phyloP scores from a whole-genome alignment of 2,888 invertebrate genomes.

The Tenthredo livida region DNA sequence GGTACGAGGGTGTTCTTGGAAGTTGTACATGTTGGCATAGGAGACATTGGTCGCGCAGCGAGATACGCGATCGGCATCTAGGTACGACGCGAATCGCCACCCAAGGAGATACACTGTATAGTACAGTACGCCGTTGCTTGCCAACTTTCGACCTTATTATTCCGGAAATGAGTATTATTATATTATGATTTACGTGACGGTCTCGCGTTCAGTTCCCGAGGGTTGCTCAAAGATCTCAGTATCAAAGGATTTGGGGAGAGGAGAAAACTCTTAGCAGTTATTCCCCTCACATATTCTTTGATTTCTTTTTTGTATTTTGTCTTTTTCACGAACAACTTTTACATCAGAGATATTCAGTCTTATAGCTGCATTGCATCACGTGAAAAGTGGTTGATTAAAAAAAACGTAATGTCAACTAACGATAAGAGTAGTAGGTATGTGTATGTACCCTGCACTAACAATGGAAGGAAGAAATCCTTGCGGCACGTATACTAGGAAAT shows the following conservation, averaged over 20 bases:
- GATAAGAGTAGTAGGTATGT: not conserved
- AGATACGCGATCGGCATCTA: not conserved
- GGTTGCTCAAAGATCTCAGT: not conserved
- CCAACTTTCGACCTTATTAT: slow-evolving; percentile 5
- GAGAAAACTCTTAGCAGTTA: no score
- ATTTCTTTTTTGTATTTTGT: not conserved
- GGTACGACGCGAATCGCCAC: slow-evolving; percentile 12
- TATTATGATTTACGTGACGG: slow-evolving; percentile 2
- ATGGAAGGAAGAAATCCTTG: not conserved
- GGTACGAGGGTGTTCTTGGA: slow-evolving; percentile 26
- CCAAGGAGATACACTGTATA: not conserved
- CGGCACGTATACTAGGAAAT: slow-evolving; percentile 23
- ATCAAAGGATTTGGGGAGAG: not conserved
- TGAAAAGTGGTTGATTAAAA: not conserved
- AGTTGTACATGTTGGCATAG: not conserved
- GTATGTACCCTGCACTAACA: no score
- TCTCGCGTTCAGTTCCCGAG: not conserved
- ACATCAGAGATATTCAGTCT: not conserved
- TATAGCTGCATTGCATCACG: not conserved
- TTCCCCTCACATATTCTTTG: not conserved
- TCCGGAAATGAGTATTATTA: slow-evolving; percentile 17
- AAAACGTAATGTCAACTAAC: not conserved
- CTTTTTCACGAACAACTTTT: not conserved
- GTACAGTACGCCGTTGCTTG: not conserved
- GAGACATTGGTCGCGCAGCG: slow-evolving; percentile 41